Evolutionary conservation across 2,113 vertebrate genomes (phyloP).

Genomic region (Chaetodon trifascialis): DNA sequence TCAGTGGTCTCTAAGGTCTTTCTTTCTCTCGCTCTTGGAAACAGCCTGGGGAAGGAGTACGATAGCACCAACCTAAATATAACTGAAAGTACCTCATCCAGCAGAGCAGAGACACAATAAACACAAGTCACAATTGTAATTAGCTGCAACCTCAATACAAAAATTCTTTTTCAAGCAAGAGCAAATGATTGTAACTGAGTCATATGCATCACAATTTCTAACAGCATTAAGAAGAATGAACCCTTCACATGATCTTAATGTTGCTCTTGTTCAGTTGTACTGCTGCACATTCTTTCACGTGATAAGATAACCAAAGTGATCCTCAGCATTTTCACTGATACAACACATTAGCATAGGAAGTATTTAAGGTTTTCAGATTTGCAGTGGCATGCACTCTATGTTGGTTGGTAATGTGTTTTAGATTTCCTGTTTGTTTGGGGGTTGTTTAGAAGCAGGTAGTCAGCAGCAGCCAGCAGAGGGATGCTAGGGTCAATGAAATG

Average conservation of each 20-base stretch:
- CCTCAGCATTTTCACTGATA: too few species aligned
- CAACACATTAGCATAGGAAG: neutral
- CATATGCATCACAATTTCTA: neutral
- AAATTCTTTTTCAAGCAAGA: neutral
- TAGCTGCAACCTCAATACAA: neutral
- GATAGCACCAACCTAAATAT: slow-evolving; percentile 14
- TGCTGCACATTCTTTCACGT: neutral
- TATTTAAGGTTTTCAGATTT: neutral
- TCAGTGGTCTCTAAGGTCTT: slow-evolving; percentile 34
- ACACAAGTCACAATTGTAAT: neutral
- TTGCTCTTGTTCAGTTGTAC: neutral
- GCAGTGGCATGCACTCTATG: neutral
- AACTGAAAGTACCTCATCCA: neutral
- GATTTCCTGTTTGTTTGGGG: neutral
- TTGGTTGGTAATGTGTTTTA: neutral
- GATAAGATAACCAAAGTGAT: neutral
- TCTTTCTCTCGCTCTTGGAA: slow-evolving; percentile 22
- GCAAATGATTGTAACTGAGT: neutral
- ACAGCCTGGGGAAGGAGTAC: slow-evolving; percentile 11
- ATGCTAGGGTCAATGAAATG: neutral
- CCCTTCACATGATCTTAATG: neutral
- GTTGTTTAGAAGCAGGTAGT: too few species aligned
- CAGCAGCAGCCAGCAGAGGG: neutral
- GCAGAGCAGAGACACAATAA: neutral
- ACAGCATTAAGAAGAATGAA: neutral